Percentiles rank a stretch among this genome's conserved stretches.
Evolutionary conservation across 2,888 invertebrate species (phyloP).

Genomic region (Drosophila quinaria): DNA sequence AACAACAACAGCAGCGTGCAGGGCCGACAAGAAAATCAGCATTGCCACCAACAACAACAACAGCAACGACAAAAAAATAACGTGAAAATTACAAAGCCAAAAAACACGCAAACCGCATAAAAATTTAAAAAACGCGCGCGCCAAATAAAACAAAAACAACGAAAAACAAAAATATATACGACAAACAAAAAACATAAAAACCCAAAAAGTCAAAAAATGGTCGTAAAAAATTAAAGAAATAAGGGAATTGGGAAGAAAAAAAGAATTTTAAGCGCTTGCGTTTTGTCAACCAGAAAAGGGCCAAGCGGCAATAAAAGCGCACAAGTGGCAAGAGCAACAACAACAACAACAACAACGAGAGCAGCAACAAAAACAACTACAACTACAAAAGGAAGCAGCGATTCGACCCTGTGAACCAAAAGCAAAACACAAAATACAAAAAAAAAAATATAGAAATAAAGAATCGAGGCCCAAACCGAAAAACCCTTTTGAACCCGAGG

Average conservation of each 20-base stretch:
- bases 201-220: constrained; percentile 51
- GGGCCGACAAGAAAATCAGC: constrained; percentile 46
- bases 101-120: constrained; percentile 51
- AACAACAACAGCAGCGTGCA: constrained; percentile 53
- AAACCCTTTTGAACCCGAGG: constrained; percentile 62
- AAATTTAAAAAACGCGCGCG: constrained; percentile 46
- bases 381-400: constrained; percentile 28
- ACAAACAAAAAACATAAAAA: constrained; percentile 27
- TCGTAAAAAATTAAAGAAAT: constrained; percentile 52
- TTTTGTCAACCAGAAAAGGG: constrained; percentile 77
- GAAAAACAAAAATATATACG: neutral
- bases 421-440: constrained; percentile 19
- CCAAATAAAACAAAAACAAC: constrained; percentile 31
- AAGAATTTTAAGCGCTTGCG: constrained; percentile 63
- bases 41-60: constrained; percentile 25
- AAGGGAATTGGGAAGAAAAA: constrained; percentile 14
- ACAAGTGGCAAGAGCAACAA: constrained; percentile 74
- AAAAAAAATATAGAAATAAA: constrained; percentile 17
- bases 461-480: constrained; percentile 41
- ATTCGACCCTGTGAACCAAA: constrained; percentile 35
- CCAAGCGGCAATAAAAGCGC: constrained; percentile 70
- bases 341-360: constrained; percentile 42
- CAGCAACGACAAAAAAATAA: constrained; percentile 34
- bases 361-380: constrained; percentile 22
- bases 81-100: constrained; percentile 47